A percentile compares a stretch with the other conserved stretches of the same genome.
phyloP scores from a whole-genome alignment of 2,888 invertebrate species.

The Glaucopsyche alexis region DNA sequence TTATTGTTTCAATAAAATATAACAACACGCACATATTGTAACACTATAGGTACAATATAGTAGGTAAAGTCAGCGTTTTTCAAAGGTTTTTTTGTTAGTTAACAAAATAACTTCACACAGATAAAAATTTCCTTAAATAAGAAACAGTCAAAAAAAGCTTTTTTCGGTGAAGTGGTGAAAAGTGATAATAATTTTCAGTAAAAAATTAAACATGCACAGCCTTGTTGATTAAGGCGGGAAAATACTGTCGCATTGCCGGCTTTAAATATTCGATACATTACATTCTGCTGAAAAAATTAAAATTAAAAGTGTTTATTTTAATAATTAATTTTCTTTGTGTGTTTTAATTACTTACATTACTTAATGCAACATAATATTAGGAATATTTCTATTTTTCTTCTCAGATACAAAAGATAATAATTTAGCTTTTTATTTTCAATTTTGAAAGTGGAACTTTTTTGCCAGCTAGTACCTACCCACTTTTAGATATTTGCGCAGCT shows the following conservation, averaged over 20 bases:
- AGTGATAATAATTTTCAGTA: conserved; percentile 2
- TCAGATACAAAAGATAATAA: background rate
- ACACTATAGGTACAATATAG: too few relatives aligned
- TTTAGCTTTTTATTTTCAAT: background rate
- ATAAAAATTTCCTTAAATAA: too few relatives aligned
- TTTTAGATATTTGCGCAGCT: background rate
- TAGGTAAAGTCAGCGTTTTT: too few relatives aligned
- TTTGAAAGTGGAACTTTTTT: background rate
- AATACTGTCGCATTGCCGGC: conserved; percentile 14
- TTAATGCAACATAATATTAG: background rate
- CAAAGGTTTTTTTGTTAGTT: too few relatives aligned
- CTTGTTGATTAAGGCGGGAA: conserved; percentile 20
- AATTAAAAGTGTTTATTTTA: background rate
- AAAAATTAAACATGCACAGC: conserved; percentile 16
- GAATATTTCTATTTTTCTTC: background rate
- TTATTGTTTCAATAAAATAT: too few relatives aligned
- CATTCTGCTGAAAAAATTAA: background rate
- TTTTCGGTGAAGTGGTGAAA: background rate
- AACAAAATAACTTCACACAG: too few relatives aligned
- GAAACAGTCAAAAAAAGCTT: background rate
- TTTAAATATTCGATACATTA: conserved; percentile 19
- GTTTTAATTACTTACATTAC: background rate
- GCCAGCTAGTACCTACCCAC: background rate
- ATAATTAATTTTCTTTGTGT: background rate
- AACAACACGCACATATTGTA: too few relatives aligned